Percentiles rank a stretch among this genome's conserved stretches.
phyloP scores from a whole-genome alignment of 2,113 vertebrate genomes.

The Microtus oregoni region DNA sequence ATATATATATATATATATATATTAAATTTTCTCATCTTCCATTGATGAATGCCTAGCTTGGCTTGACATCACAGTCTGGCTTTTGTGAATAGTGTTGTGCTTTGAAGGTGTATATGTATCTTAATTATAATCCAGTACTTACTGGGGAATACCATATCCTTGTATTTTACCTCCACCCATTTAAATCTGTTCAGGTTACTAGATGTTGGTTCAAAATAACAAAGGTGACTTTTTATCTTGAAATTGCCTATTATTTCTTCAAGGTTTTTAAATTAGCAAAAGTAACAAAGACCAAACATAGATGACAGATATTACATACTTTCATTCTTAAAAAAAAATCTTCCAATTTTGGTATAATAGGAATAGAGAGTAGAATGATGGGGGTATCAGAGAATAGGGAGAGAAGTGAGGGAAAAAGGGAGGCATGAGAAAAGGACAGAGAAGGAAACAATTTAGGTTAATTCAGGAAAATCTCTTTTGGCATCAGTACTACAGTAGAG shows the following conservation, averaged over 20 bases:
- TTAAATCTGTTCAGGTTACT: not conserved
- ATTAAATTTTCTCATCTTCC: not conserved
- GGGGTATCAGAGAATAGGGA: not conserved
- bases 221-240: not conserved
- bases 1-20: not conserved
- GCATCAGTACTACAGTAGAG: not conserved
- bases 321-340: not conserved
- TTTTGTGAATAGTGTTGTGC: not conserved
- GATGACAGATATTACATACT: not conserved
- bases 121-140: not conserved
- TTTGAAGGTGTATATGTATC: not conserved
- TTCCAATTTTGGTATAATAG: not conserved
- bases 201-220: not conserved
- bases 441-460: not conserved
- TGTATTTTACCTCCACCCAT: not conserved
- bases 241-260: not conserved
- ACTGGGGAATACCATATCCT: not conserved
- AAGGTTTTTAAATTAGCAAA: not conserved
- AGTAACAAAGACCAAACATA: not conserved
- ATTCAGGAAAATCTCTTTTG: not conserved
- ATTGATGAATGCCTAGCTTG: not conserved
- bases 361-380: not conserved
- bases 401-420: not conserved
- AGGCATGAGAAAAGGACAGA: not conserved
- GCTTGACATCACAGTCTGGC: not conserved